Evolutionary conservation across 2,113 vertebrate genomes (phyloP).

Genomic region (Esox niger): DNA sequence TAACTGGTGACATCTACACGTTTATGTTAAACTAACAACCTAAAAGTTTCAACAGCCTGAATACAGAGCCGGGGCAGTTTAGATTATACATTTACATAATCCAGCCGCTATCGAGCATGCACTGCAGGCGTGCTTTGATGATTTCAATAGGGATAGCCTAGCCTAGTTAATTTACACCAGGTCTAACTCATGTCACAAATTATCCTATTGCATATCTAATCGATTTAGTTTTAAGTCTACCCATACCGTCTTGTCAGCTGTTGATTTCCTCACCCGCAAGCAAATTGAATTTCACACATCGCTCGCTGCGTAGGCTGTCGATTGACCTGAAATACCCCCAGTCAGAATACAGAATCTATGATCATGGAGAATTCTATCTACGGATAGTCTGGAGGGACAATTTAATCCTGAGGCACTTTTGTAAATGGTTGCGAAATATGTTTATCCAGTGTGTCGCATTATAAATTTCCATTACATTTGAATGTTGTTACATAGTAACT

Average conservation of each 20-base stretch:
- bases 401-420: not conserved
- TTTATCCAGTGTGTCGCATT: not conserved
- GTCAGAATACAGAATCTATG: conserved; percentile 11
- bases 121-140: not conserved
- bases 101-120: not conserved
- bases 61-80: not conserved
- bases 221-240: not conserved
- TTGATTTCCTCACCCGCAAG: conserved; percentile 10
- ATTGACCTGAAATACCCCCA: conserved; percentile 46
- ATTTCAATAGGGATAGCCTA: not conserved
- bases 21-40: not conserved
- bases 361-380: conserved; percentile 27
- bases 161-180: not conserved
- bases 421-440: not conserved
- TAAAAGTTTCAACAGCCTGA: not conserved
- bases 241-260: conserved; percentile 11
- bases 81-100: not conserved
- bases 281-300: conserved; percentile 19
- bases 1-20: not conserved
- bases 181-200: not conserved
- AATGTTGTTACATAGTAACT: not conserved
- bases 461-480: not conserved
- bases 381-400: conserved; percentile 23
- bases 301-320: conserved; percentile 7
- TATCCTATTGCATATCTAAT: conserved; percentile 6